phyloP scores from a whole-genome alignment of 2,113 vertebrate genomes.

The Mesocricetus auratus region DNA sequence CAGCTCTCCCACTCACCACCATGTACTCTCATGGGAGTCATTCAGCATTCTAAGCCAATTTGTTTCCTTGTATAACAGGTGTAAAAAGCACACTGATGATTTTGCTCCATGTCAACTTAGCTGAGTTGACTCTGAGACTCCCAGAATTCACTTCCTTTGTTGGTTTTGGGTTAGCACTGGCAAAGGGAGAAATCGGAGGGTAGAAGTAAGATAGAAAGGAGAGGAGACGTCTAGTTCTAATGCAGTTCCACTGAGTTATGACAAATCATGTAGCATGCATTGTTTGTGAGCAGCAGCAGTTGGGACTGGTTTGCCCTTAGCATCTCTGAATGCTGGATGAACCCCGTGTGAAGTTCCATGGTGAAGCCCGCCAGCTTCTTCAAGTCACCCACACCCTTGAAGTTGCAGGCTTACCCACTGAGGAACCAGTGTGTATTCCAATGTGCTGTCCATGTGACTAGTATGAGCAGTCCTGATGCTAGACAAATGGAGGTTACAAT shows the following conservation, averaged over 20 bases:
- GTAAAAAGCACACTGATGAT: neutral
- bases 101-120: neutral
- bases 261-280: neutral
- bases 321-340: neutral
- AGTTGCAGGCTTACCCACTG: neutral
- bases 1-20: neutral
- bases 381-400: neutral
- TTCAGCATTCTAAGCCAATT: slow-evolving; percentile 30
- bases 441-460: neutral
- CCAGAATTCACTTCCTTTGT: slow-evolving; percentile 18
- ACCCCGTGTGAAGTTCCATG: neutral
- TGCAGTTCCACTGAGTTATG: neutral
- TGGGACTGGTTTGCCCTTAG: neutral
- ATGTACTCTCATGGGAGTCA: neutral
- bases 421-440: neutral
- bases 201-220: neutral
- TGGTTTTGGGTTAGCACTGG: neutral
- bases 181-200: neutral
- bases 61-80: slow-evolving; percentile 37
- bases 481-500: slow-evolving; percentile 13
- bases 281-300: neutral
- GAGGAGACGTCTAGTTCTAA: neutral
- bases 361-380: neutral
- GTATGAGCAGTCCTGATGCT: neutral
- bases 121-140: neutral